Evolutionary conservation across 2,113 vertebrate species (phyloP).

Genomic region (Aptenodytes forsteri): DNA sequence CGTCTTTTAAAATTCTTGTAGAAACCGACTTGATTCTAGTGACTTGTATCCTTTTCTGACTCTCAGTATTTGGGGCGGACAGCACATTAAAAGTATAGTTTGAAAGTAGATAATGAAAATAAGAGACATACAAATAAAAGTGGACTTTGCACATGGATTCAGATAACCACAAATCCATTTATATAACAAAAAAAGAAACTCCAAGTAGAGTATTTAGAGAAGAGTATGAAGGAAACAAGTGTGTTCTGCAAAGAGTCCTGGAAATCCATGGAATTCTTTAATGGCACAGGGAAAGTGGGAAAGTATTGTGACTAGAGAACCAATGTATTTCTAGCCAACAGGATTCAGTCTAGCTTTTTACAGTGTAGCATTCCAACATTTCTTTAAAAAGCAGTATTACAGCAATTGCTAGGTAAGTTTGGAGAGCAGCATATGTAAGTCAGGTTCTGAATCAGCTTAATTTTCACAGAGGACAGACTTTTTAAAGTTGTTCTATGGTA

Average conservation of each 20-base stretch:
- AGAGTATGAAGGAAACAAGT: neutral
- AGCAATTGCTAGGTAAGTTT: neutral
- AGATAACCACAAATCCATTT: neutral
- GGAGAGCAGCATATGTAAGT: neutral
- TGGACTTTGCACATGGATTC: neutral
- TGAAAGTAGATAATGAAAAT: neutral
- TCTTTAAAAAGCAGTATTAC: neutral
- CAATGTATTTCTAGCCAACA: neutral
- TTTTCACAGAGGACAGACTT: neutral
- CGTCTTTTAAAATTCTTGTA: neutral
- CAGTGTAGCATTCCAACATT: neutral
- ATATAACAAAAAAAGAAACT: neutral
- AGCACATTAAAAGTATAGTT: neutral
- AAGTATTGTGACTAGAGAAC: neutral
- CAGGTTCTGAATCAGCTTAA: neutral
- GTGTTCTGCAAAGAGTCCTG: neutral
- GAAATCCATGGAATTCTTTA: neutral
- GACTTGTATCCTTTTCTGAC: neutral
- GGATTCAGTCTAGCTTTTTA: neutral
- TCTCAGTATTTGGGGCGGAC: neutral
- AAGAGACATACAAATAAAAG: neutral
- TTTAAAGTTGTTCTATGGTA: neutral
- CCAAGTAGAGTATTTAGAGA: neutral
- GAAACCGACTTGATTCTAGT: neutral
- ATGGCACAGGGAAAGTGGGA: neutral